These are phyloP conservation scores for Penaeus indicus DNA, from an alignment of 1,140 invertebrate species.

Conservation along the genomic window DNA sequence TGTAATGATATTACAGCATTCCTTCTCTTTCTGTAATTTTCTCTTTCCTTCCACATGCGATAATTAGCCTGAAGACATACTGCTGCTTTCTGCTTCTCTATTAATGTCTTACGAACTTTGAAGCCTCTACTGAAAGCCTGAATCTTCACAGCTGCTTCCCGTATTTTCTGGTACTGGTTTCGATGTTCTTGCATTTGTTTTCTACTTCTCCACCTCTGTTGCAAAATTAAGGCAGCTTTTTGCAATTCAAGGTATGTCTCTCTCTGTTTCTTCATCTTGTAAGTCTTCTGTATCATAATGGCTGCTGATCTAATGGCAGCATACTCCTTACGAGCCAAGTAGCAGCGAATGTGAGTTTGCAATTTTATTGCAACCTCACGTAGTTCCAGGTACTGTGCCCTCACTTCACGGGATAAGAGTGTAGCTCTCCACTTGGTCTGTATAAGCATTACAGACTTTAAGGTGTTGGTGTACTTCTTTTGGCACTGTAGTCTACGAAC, in stretches of 20 bases:
- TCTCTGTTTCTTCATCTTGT: constrained; percentile 47
- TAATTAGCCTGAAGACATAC: background rate
- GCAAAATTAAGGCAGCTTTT: constrained; percentile 3
- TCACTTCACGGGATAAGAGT: constrained; percentile 8
- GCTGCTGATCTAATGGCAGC: constrained; percentile 10
- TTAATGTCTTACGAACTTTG: background rate
- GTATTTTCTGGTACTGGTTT: background rate
- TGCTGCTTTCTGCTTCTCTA: background rate
- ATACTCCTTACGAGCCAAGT: constrained; percentile 34
- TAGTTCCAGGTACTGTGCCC: constrained; percentile 50
- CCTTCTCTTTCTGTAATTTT: background rate
- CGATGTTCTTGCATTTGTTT: background rate
- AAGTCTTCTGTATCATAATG: constrained; percentile 47
- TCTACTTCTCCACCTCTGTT: constrained; percentile 34
- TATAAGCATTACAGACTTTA: background rate
- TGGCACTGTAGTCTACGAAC: constrained; percentile 15
- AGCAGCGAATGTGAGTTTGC: constrained; percentile 43
- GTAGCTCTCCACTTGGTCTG: constrained; percentile 47
- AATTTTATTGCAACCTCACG: constrained; percentile 37
- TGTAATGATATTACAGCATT: background rate
- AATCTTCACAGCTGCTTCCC: constrained; percentile 22
- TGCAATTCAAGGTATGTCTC: constrained; percentile 15
- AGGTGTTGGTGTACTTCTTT: background rate
- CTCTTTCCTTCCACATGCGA: constrained; percentile 19
- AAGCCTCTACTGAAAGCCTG: background rate